Base-by-base conservation (phyloP, 2,113 vertebrate genomes). In the Clarias gariepinus region DNA sequence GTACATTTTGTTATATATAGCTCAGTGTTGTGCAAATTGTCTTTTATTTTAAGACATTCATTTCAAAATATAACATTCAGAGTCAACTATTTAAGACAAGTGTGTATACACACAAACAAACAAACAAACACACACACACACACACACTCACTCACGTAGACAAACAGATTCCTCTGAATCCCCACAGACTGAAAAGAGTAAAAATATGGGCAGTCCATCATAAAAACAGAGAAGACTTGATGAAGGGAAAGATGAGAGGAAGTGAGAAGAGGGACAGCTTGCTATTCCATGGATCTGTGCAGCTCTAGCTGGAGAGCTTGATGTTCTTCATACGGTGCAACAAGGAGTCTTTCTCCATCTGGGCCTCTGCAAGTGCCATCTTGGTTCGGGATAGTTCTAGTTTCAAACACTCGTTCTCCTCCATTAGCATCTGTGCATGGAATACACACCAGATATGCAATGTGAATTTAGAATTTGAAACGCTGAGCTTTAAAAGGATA, bases 391-490 rank as follows among this genome's bases (percentile, higher is more conserved):
- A 98, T 86, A 99, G 93, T 93, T 98, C 96, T 90, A 96, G 91
- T 89, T 98, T 99, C 86, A 99, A 93, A 94, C 95, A 98, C 93
- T 99, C 98, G 87, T 99, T 99, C 93, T 99, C 98, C 91, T 99
- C 97, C 82, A 95, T 71, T 88, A 99, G 96, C 96, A 94, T 88
- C 95, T 96, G 91, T 5, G 18, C 47, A 79, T 36, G 83, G 7
- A 53, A 66, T 12, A 71, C 21, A 57, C 36, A 53, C 12, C 8
- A 9, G 10, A 5, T 18, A 0, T 30, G 9, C 36, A n/a, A 18
- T 28, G 52, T 30, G 52, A 0, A 4, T 47, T 77, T 53, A 15
- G 23, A 25, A n/a, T 2, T 1, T 25, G 2, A 2, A 23, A 9
- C 36, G 47, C 11, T 13, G 6, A 52, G 5, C 73, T 47, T 52